A percentile compares a stretch with the other conserved stretches of the same genome.
Conservation (phyloP, 2,888 invertebrate genomes). For the Cylindroiulus punctatus region DNA sequence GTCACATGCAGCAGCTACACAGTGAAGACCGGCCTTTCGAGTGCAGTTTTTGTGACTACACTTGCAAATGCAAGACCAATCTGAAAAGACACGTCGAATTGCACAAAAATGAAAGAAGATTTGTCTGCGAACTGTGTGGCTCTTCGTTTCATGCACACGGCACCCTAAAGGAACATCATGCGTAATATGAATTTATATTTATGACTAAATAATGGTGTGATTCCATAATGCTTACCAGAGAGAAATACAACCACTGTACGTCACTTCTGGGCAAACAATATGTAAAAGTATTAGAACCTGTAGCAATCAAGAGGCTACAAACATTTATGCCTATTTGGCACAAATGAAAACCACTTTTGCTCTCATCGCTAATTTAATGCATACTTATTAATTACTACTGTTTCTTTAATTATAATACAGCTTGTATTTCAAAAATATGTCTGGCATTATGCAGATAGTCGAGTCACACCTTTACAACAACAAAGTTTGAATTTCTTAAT, state of each 20-base stretch:
- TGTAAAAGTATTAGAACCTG: too few species aligned
- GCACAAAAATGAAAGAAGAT: conserved; percentile 64
- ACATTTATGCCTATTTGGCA: too few species aligned
- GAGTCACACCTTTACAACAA: background rate
- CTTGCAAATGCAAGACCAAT: conserved; percentile 63
- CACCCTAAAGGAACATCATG: conserved; percentile 65
- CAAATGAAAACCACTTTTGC: too few species aligned
- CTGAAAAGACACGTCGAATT: conserved; percentile 64
- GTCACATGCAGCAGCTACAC: conserved; percentile 63
- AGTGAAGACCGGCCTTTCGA: conserved; percentile 61
- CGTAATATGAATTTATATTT: conserved; percentile 49
- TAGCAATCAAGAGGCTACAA: too few species aligned
- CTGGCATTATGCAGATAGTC: too few species aligned
- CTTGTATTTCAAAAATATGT: too few species aligned
- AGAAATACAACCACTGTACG: too few species aligned
- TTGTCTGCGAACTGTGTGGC: conserved; percentile 66
- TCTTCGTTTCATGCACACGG: conserved; percentile 65
- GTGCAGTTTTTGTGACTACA: conserved; percentile 65
- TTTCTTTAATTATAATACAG: too few species aligned
- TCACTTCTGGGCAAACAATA: too few species aligned
- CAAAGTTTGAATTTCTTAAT: background rate
- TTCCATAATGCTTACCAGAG: background rate
- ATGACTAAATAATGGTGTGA: background rate
- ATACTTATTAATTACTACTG: too few species aligned
- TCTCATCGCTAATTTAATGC: too few species aligned